Base-by-base conservation (phyloP, 2,888 invertebrate genomes). In the Pristionchus exspectatus region DNA sequence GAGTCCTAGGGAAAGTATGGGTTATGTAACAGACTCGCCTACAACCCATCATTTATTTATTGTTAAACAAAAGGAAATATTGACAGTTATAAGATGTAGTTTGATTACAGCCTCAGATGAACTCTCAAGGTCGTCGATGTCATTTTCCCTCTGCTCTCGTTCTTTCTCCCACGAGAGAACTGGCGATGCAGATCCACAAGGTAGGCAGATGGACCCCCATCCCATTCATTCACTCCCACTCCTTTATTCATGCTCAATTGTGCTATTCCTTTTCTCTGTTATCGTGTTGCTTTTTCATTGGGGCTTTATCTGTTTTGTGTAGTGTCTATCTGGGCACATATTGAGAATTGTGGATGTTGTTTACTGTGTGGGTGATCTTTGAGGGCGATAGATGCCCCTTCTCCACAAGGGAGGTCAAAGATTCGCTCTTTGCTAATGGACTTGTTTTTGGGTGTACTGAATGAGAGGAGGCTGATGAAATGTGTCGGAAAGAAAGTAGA, bases 101-200 rank as follows among this genome's bases (percentile, higher is more conserved):
- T n/a, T 38, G 69, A 83, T 90, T 92, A 84, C 90, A 94, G 94
- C 91, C 94, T n/a, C 90, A 93, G 24, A 91, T 90, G 56, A 90
- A 77, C 14, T 38, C 69, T 5, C 90, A 96, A 93, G 96, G 96
- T 92, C 96, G 97, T 92, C 97, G 97, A 95, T 98, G 98, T 96
- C 98, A 98, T 96, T 98, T 97, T 96, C 99, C 99, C 18, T 96
- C 98, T 94, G 99, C 98, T 86, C 96, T 99, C 95, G 98, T 99
- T 94, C 96, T 99, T 95, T 98, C 99, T 91, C 99, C 99, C n/a
- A 99, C 99, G 88, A 97, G 99, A 94, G 99, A 99, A 96, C 96
- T 99, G 95, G 99, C 99, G 93, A 98, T 98, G 27, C 99, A 93
- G 90, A 93, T 93, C 38, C 92, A 93, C 91, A 93, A 93, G 84